Conservation (phyloP, 2,797 vertebrate genomes). For the Enteromius unitaeniatus region DNA sequence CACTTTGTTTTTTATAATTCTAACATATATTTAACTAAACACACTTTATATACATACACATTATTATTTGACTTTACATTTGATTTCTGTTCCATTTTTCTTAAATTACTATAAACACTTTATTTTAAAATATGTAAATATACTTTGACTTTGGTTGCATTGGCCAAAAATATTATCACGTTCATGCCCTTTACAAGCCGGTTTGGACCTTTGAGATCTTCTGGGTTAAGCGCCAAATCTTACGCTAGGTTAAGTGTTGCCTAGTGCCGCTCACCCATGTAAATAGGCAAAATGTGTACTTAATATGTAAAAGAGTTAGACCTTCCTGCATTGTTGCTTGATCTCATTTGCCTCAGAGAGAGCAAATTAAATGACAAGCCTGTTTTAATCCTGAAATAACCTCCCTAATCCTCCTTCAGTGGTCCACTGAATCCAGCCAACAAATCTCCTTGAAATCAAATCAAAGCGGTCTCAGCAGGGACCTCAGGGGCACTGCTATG, state of each 20-base stretch:
- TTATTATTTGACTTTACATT: not conserved
- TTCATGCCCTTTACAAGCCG: not conserved
- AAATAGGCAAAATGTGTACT: constrained; percentile 1
- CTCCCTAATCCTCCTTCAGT: constrained; percentile 37
- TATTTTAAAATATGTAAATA: not conserved
- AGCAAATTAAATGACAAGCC: constrained; percentile 50
- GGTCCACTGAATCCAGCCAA: constrained; percentile 41
- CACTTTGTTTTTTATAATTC: too few species aligned
- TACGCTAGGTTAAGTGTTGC: not conserved
- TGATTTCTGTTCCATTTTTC: not conserved
- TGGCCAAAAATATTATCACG: not conserved
- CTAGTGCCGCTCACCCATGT: not conserved
- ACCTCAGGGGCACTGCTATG: constrained; percentile 27
- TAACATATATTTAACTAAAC: not conserved
- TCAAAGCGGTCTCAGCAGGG: constrained; percentile 44
- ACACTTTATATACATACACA: not conserved
- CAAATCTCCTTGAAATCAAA: constrained; percentile 50
- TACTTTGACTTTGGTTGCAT: not conserved
- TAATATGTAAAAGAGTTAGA: constrained; percentile 34
- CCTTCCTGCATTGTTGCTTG: constrained; percentile 24
- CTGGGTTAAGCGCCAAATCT: not conserved
- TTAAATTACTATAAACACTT: not conserved
- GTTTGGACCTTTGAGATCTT: not conserved
- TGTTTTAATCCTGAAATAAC: constrained; percentile 45
- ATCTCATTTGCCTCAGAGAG: constrained; percentile 38